Percentiles rank a stretch among this genome's conserved stretches.
These are phyloP conservation scores for Anser cygnoides DNA, from an alignment of 2,113 vertebrate genomes.

Conservation along the genomic window DNA sequence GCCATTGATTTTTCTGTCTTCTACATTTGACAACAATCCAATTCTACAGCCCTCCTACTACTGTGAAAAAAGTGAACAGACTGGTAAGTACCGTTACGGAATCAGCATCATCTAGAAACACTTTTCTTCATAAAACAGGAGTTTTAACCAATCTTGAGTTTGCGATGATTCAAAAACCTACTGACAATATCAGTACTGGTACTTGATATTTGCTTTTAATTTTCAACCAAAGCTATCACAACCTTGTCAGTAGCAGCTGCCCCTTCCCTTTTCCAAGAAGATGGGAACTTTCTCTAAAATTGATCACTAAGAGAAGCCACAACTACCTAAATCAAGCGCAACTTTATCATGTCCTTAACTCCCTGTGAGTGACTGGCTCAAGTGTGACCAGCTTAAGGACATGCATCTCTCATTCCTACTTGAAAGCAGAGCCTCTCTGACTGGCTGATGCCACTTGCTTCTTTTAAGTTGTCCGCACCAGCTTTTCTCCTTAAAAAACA, in stretches of 20 bases:
- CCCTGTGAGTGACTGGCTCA: background rate
- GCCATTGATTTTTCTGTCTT: background rate
- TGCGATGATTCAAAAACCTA: background rate
- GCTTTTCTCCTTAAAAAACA: background rate
- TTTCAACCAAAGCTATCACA: background rate
- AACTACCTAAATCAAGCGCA: background rate
- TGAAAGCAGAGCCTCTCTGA: background rate
- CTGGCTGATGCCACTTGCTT: background rate
- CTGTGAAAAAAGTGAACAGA: background rate
- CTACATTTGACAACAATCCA: background rate
- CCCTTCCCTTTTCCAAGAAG: background rate
- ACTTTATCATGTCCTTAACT: background rate
- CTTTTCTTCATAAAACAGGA: background rate
- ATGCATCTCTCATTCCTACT: accelerated
- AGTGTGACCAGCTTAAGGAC: background rate
- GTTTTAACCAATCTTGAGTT: background rate
- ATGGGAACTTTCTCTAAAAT: background rate
- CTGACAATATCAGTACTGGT: accelerated
- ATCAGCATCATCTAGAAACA: background rate
- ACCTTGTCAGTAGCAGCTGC: background rate
- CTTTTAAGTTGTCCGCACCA: background rate
- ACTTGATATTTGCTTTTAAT: background rate
- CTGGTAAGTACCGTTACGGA: background rate
- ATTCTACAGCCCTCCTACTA: background rate
- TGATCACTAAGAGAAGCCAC: background rate